Conservation (phyloP, 2,888 invertebrate species). For the Thecocarcelia acutangulata region DNA sequence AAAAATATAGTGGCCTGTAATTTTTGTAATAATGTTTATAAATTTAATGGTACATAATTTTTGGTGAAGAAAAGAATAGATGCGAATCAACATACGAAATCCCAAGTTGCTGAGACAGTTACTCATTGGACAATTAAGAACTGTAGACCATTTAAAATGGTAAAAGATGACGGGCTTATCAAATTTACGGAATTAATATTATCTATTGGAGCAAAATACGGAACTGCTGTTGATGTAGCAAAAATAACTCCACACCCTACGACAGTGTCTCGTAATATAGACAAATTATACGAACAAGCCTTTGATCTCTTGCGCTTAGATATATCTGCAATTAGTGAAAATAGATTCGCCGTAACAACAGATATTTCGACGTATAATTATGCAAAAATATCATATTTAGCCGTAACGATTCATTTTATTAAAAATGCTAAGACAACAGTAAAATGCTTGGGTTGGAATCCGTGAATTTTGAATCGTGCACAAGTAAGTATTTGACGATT, state of each 20-base stretch:
- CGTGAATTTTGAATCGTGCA: constrained; percentile 4
- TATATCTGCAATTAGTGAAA: not conserved
- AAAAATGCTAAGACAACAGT: not conserved
- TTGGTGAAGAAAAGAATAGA: not conserved
- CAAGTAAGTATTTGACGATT: not conserved
- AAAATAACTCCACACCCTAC: not conserved
- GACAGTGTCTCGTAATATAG: not conserved
- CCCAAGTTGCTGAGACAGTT: no score
- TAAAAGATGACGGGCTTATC: not conserved
- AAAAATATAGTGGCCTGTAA: no score
- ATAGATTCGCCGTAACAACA: not conserved
- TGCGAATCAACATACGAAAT: no score
- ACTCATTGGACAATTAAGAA: not conserved
- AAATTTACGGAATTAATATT: not conserved
- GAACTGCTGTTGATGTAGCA: not conserved
- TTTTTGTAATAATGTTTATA: no score
- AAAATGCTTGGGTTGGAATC: constrained; percentile 17
- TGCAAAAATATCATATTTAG: no score
- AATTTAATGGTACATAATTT: no score
- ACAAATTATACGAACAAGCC: no score
- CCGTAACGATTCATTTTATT: constrained; percentile 17
- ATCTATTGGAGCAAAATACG: constrained; percentile 2
- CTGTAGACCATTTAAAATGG: not conserved
- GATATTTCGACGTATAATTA: not conserved
- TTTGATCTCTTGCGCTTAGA: not conserved